Evolutionary conservation across 2,888 invertebrate species (phyloP).

Genomic region (Yponomeuta evonymella): DNA sequence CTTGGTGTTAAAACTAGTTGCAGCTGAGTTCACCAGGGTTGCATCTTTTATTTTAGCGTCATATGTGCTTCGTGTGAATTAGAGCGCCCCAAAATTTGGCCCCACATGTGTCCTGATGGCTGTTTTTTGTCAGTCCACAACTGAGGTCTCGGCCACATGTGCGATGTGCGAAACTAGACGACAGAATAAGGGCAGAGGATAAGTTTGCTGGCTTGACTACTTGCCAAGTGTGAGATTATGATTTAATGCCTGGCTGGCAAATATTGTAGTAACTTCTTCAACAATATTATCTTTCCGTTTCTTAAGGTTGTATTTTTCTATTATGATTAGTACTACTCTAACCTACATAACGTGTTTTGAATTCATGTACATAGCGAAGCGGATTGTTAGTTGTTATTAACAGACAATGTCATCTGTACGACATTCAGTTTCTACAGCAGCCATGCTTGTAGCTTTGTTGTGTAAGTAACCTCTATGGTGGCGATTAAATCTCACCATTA

Average conservation of each 20-base stretch:
- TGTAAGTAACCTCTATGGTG: slow-evolving; percentile 72
- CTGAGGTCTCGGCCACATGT: slow-evolving; percentile 59
- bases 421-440: slow-evolving; percentile 50
- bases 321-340: not conserved
- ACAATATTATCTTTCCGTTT: not conserved
- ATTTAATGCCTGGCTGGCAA: not conserved
- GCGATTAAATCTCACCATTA: slow-evolving; percentile 77
- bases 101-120: slow-evolving; percentile 44
- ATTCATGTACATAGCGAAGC: slow-evolving; percentile 8
- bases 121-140: slow-evolving; percentile 67
- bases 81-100: slow-evolving; percentile 49
- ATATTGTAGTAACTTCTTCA: not conserved
- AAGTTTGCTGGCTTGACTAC: not conserved
- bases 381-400: slow-evolving; percentile 44
- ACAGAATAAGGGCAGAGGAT: slow-evolving; percentile 24
- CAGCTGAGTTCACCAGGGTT: not conserved
- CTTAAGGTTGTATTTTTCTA: not conserved
- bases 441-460: slow-evolving; percentile 69
- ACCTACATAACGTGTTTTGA: not conserved
- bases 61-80: slow-evolving; percentile 30
- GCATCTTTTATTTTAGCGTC: not conserved
- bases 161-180: slow-evolving; percentile 43
- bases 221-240: not conserved
- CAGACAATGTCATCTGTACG: slow-evolving; percentile 42
- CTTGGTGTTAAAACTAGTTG: not conserved